phyloP scores from a whole-genome alignment of 1,140 invertebrate species.

The Aphaenogaster ashmeadi region DNA sequence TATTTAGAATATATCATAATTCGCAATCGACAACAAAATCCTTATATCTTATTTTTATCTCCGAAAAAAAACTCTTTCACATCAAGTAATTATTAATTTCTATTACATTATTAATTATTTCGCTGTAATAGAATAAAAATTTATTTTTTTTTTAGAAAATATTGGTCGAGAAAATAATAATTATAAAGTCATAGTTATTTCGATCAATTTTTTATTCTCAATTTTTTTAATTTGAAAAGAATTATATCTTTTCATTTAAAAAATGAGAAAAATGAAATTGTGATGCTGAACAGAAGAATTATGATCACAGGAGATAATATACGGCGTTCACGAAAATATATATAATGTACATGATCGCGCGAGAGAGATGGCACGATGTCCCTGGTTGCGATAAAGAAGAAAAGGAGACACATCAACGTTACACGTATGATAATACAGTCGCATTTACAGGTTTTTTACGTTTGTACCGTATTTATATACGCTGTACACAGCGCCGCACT shows the following conservation, averaged over 20 bases:
- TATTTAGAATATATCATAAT: background rate
- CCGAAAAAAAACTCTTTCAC: background rate
- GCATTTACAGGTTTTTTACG: slow-evolving; percentile 84
- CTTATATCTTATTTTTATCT: background rate
- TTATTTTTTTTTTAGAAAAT: background rate
- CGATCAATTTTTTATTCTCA: background rate
- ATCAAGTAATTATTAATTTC: background rate
- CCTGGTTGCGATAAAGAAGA: slow-evolving; percentile 62
- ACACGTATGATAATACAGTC: slow-evolving; percentile 77
- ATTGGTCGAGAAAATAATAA: background rate
- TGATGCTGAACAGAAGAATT: slow-evolving; percentile 38
- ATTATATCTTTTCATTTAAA: background rate
- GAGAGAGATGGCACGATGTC: slow-evolving; percentile 48
- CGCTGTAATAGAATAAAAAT: background rate
- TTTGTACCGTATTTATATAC: slow-evolving; percentile 85
- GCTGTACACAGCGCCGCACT: slow-evolving; percentile 79
- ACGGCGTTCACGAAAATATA: slow-evolving; percentile 66
- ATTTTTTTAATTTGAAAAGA: background rate
- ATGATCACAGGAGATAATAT: slow-evolving; percentile 55
- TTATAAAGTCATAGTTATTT: background rate
- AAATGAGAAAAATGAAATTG: background rate
- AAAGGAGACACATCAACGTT: slow-evolving; percentile 68
- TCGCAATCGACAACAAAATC: background rate
- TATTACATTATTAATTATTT: background rate
- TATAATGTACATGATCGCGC: slow-evolving; percentile 74